Evolutionary conservation across 2,113 vertebrate genomes (phyloP).

Genomic region (Hippoglossus stenolepis): DNA sequence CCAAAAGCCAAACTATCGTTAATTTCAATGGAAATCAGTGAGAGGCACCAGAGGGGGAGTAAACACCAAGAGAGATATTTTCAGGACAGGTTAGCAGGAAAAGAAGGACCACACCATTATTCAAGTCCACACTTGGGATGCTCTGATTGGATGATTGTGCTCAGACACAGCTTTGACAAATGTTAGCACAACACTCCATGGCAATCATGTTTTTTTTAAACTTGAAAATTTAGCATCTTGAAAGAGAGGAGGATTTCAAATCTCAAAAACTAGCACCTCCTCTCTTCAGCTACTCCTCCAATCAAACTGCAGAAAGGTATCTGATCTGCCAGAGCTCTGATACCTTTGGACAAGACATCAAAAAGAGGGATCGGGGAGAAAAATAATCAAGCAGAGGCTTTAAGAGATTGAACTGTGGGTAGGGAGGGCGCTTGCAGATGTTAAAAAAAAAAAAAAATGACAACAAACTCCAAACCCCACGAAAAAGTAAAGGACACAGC

Average conservation of each 20-base stretch:
- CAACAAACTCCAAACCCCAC: slow-evolving; percentile 65
- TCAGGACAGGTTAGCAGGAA: slow-evolving; percentile 61
- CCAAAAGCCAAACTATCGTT: slow-evolving; percentile 22
- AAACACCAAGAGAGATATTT: slow-evolving; percentile 41
- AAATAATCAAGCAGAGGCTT: slow-evolving; percentile 56
- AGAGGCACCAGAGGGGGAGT: slow-evolving; percentile 27
- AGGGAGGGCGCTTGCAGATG: slow-evolving; percentile 48
- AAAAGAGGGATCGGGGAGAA: slow-evolving; percentile 26
- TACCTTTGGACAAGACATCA: slow-evolving; percentile 67
- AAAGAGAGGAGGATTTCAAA: slow-evolving; percentile 11
- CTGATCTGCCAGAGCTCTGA: slow-evolving; percentile 58
- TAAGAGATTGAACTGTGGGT: slow-evolving; percentile 49
- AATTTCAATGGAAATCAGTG: slow-evolving; percentile 39
- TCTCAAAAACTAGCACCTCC: slow-evolving; percentile 14
- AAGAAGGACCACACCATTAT: slow-evolving; percentile 32
- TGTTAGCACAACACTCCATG: slow-evolving; percentile 37
- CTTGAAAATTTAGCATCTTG: slow-evolving; percentile 9
- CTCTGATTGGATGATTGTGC: slow-evolving; percentile 69
- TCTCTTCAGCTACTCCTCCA: slow-evolving; percentile 66
- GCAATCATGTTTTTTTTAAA: slow-evolving; percentile 35
- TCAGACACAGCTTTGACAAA: slow-evolving; percentile 41
- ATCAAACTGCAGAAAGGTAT: slow-evolving; percentile 64
- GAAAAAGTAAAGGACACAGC: slow-evolving; percentile 62
- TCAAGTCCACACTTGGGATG: slow-evolving; percentile 40
- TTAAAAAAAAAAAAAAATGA: slow-evolving; percentile 32